Percentiles rank a stretch among this genome's conserved stretches.
phyloP scores from a whole-genome alignment of 2,888 invertebrate species.

The Merodon equestris region DNA sequence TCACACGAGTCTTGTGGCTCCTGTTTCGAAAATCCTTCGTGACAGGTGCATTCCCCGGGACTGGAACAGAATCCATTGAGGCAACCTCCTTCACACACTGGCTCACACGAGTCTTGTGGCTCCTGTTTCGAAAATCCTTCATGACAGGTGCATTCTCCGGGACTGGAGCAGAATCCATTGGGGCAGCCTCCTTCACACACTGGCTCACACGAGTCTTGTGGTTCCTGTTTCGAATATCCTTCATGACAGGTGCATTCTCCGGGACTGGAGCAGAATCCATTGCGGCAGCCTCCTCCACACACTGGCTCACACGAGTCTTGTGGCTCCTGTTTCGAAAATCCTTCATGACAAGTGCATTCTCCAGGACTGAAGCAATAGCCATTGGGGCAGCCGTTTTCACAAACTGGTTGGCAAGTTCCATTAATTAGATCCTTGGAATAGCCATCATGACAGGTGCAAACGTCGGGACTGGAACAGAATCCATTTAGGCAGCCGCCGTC shows the following conservation, averaged over 20 bases:
- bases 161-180: conserved; percentile 71
- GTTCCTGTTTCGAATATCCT: conserved; percentile 46
- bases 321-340: conserved; percentile 1
- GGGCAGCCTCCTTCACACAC: conserved; percentile 17
- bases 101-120: conserved; percentile 27
- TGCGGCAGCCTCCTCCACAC: conserved; percentile 70
- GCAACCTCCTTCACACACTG: conserved; percentile 26
- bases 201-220: conserved; percentile 37
- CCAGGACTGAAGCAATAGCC: conserved; percentile 77
- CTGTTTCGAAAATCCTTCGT: conserved; percentile 50
- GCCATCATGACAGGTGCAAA: conserved; percentile 79
- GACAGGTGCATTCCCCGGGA: conserved; percentile 81
- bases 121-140: conserved; percentile 22
- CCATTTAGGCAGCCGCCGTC: conserved; percentile 74
- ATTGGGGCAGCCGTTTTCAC: conserved; percentile 73
- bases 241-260: conserved; percentile 73
- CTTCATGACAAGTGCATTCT: conserved; percentile 26
- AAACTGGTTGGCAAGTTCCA: conserved; percentile 79
- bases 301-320: conserved; percentile 73
- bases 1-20: conserved; percentile 2
- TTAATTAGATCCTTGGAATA: conserved; percentile 38
- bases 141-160: conserved; percentile 80
- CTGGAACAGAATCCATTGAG: conserved; percentile 65
- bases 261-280: conserved; percentile 75
- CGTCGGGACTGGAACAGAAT: conserved; percentile 80